Evolutionary conservation across 2,888 invertebrate genomes (phyloP).

Genomic region (Lycia hirtaria): DNA sequence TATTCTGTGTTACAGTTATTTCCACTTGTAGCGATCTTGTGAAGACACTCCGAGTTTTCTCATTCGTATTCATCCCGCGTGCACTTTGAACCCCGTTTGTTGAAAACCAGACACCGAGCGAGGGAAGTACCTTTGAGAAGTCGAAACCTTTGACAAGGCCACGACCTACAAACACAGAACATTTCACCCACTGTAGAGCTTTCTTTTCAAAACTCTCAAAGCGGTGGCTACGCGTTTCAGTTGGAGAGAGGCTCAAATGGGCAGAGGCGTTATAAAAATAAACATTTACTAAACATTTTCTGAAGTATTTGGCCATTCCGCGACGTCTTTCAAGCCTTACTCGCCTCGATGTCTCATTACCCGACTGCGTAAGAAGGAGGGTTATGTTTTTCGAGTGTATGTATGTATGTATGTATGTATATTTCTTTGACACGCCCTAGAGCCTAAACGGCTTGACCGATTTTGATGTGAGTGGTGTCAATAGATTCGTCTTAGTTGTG

Average conservation of each 20-base stretch:
- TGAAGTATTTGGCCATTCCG: slow-evolving; percentile 44
- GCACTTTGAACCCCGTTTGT: slow-evolving; percentile 10
- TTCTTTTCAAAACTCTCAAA: slow-evolving; percentile 66
- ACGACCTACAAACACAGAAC: slow-evolving; percentile 58
- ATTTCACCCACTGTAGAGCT: slow-evolving; percentile 56
- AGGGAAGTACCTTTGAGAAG: slow-evolving; percentile 36
- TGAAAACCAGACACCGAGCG: slow-evolving; percentile 8
- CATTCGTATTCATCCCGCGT: slow-evolving; percentile 13
- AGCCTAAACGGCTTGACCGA: too few relatives aligned
- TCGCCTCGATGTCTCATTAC: slow-evolving; percentile 28
- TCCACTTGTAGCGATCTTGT: neutral
- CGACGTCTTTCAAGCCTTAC: slow-evolving; percentile 24
- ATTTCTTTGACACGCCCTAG: too few relatives aligned
- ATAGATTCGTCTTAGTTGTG: too few relatives aligned
- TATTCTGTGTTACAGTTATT: neutral
- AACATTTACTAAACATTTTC: slow-evolving; percentile 58
- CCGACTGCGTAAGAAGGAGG: too few relatives aligned
- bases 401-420: too few relatives aligned
- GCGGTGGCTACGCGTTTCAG: slow-evolving; percentile 65
- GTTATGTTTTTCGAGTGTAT: too few relatives aligned
- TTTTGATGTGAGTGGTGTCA: too few relatives aligned
- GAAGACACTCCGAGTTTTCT: neutral
- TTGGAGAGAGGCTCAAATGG: slow-evolving; percentile 48
- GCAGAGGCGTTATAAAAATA: slow-evolving; percentile 54
- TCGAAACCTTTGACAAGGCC: slow-evolving; percentile 56